Evolutionary conservation across 2,797 vertebrate species (phyloP).

Genomic region (Linurgus olivaceus): DNA sequence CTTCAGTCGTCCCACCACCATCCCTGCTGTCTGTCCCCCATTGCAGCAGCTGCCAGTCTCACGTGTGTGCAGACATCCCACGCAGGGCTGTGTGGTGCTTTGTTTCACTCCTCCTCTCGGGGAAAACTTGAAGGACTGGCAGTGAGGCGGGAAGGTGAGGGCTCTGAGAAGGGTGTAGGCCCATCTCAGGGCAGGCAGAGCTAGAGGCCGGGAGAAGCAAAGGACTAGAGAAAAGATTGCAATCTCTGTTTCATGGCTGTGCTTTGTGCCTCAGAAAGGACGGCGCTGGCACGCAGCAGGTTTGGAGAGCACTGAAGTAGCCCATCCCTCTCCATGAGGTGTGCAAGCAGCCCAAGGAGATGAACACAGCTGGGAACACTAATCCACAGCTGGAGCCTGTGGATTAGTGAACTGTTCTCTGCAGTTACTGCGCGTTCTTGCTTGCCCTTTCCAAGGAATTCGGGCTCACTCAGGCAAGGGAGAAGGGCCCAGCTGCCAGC

Average conservation of each 20-base stretch:
- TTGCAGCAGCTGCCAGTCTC: background rate
- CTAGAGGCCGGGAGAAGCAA: background rate
- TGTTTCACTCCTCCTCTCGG: background rate
- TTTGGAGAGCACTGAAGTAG: background rate
- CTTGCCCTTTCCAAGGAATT: background rate
- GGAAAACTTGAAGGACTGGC: background rate
- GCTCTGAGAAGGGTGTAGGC: background rate
- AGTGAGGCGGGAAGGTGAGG: background rate
- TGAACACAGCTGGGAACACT: background rate
- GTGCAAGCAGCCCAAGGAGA: background rate
- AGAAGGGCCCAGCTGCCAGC: background rate
- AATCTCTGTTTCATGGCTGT: background rate
- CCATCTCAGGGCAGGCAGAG: background rate
- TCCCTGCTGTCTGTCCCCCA: background rate
- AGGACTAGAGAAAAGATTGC: background rate
- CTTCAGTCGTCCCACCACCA: background rate
- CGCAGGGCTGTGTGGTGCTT: background rate
- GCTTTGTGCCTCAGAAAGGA: background rate
- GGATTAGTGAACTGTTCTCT: background rate
- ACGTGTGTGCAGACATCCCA: background rate
- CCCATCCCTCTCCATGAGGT: background rate
- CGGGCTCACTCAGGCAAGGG: background rate
- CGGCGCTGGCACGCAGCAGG: accelerated
- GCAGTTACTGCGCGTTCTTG: background rate
- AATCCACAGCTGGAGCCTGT: background rate